Percentiles rank a stretch among this genome's conserved stretches.
Evolutionary conservation across 2,888 invertebrate genomes (phyloP).

Genomic region (Tuberolachnus salignus): DNA sequence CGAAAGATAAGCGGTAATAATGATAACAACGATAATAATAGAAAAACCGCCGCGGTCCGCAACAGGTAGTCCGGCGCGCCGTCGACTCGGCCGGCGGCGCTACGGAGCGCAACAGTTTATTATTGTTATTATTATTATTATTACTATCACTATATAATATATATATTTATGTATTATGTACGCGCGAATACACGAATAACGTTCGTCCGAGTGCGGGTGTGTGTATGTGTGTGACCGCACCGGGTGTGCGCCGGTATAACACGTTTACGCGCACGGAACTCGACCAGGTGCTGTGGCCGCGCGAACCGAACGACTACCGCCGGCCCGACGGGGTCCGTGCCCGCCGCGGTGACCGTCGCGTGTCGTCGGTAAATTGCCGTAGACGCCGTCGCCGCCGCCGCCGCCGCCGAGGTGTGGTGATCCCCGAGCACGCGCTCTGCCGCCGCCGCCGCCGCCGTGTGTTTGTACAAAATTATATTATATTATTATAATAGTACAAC

Average conservation of each 20-base stretch:
- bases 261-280: neutral
- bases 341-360: slow-evolving; percentile 9
- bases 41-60: neutral
- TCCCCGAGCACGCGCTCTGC: slow-evolving; percentile 42
- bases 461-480: neutral
- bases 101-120: slow-evolving; percentile 17
- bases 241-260: neutral
- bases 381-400: neutral
- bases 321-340: neutral
- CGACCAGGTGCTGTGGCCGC: neutral
- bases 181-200: neutral
- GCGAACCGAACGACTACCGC: slow-evolving; percentile 12
- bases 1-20: neutral
- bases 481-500: neutral
- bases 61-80: slow-evolving; percentile 17
- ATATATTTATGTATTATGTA: no score
- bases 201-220: neutral
- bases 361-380: neutral
- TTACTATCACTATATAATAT: no score
- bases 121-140: no score
- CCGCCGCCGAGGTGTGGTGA: slow-evolving; percentile 35
- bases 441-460: neutral
- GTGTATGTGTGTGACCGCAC: neutral
- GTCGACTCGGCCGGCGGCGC: neutral
- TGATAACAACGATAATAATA: no score